Percentiles rank a stretch among this genome's conserved stretches.
Evolutionary conservation across 2,888 invertebrate species (phyloP).

Genomic region (Rhingia campestris): DNA sequence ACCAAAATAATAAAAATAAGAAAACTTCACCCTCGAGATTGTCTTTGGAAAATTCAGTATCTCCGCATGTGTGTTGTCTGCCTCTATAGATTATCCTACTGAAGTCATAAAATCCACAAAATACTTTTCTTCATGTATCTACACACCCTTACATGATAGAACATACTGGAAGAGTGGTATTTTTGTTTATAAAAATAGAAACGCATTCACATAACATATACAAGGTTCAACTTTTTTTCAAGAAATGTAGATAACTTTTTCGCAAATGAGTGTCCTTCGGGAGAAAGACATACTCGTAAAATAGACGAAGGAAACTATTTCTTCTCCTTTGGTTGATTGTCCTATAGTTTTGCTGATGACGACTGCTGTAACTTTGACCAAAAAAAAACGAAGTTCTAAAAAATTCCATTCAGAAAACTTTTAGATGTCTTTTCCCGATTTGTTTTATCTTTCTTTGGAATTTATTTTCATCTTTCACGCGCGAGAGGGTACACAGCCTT

Average conservation of each 20-base stretch:
- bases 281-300: neutral
- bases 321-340: conserved; percentile 3
- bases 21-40: neutral
- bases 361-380: conserved; percentile 4
- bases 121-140: neutral
- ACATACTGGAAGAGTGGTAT: neutral
- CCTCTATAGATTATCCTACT: neutral
- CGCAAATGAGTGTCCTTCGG: conserved; percentile 21
- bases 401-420: conserved; percentile 12
- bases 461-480: too few species aligned
- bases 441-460: neutral
- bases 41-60: conserved; percentile 14
- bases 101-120: conserved; percentile 10
- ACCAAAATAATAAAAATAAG: neutral
- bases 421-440: neutral
- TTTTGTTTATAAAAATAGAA: neutral
- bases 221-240: conserved; percentile 30
- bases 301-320: neutral
- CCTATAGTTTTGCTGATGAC: conserved; percentile 9
- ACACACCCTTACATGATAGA: neutral
- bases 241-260: conserved; percentile 14
- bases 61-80: neutral
- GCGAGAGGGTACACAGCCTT: too few species aligned
- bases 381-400: conserved; percentile 6
- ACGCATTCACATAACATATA: conserved; percentile 16